A percentile compares a stretch with the other conserved stretches of the same genome.
Conservation (phyloP, 2,113 vertebrate genomes). For the Seriola rivoliana region DNA sequence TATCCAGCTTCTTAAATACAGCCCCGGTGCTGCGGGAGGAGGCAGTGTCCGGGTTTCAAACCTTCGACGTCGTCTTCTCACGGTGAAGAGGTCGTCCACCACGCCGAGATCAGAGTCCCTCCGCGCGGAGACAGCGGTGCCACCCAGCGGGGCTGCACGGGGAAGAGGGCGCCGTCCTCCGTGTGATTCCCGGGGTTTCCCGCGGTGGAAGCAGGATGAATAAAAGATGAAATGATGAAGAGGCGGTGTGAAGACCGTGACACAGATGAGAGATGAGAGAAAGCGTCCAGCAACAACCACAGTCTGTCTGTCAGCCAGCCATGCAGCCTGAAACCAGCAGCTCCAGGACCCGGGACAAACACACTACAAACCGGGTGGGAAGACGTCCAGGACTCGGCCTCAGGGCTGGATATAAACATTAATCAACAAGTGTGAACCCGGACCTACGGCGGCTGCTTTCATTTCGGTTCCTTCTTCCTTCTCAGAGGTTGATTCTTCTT, state of each 20-base stretch:
- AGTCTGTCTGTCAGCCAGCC: background rate
- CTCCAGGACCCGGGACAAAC: background rate
- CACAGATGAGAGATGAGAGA: background rate
- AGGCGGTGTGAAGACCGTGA: background rate
- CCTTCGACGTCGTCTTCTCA: background rate
- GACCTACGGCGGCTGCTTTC: constrained; percentile 3
- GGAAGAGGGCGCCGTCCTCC: constrained; percentile 20
- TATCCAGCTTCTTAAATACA: background rate
- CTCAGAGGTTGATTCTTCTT: constrained; percentile 52
- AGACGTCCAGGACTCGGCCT: background rate
- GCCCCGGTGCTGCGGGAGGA: no score
- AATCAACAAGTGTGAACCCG: constrained; percentile 64
- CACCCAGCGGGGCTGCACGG: constrained; percentile 53
- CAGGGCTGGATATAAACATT: background rate
- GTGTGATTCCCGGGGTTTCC: constrained; percentile 3
- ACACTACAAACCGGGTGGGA: background rate
- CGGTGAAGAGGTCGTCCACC: constrained; percentile 5
- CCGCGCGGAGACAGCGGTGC: constrained; percentile 66
- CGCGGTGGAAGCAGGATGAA: constrained; percentile 21
- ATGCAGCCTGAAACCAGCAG: background rate
- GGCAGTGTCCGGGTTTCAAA: background rate
- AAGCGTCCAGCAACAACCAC: background rate
- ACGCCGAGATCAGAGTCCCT: constrained; percentile 40
- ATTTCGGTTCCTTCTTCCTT: constrained; percentile 39
- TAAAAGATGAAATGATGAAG: constrained; percentile 30